Evolutionary conservation across 2,797 vertebrate species (phyloP).

Genomic region (Cirrhinus molitorella): DNA sequence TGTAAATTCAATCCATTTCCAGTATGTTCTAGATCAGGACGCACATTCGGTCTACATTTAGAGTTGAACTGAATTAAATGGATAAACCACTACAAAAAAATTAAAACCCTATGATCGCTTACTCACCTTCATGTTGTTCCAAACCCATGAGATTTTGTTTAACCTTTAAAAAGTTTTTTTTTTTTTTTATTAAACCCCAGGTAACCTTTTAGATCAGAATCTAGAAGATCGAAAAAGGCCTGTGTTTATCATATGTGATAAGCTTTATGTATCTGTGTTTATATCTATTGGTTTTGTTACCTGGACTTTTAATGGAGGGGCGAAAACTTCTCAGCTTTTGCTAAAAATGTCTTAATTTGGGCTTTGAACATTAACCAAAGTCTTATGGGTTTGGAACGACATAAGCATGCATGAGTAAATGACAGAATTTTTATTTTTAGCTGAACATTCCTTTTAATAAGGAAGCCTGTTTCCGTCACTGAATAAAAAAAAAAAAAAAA

Average conservation of each 20-base stretch:
- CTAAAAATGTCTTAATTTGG: background rate
- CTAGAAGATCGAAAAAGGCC: background rate
- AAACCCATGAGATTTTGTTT: background rate
- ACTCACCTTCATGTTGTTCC: background rate
- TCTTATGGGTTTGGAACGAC: background rate
- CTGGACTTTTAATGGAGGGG: background rate
- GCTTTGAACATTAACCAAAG: background rate
- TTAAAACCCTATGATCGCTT: background rate
- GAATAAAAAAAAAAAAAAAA: no score
- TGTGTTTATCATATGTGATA: no score
- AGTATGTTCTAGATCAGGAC: background rate
- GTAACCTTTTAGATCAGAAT: background rate
- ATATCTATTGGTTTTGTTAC: background rate
- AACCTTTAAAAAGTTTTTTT: background rate
- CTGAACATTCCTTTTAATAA: background rate
- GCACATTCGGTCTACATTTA: constrained; percentile 12
- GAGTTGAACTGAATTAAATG: background rate
- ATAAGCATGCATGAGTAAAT: background rate
- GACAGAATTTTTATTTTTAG: background rate
- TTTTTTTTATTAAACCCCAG: background rate
- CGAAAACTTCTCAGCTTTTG: background rate
- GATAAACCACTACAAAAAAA: background rate
- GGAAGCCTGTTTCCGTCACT: no score
- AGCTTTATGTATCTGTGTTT: background rate
- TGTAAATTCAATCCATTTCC: constrained; percentile 1